A percentile compares a stretch with the other conserved stretches of the same genome.
Evolutionary conservation across 2,113 vertebrate species (phyloP).

Genomic region (Ceyx margarethae): DNA sequence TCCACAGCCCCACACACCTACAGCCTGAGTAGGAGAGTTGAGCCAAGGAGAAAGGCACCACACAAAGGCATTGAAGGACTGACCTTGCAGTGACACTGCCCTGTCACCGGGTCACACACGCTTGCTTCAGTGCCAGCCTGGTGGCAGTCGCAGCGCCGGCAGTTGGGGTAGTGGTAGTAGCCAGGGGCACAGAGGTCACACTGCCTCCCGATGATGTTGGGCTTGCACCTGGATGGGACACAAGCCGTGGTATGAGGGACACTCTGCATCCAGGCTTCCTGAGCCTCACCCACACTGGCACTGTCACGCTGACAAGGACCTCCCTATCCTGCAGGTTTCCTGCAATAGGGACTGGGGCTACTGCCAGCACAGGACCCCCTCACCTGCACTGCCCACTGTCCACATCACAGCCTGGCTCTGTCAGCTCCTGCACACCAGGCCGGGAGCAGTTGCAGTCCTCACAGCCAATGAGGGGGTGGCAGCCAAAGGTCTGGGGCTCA

Average conservation of each 20-base stretch:
- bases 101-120: slow-evolving; percentile 82
- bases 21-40: neutral
- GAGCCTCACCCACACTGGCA: neutral
- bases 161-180: slow-evolving; percentile 88
- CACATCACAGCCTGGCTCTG: slow-evolving; percentile 80
- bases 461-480: slow-evolving; percentile 92
- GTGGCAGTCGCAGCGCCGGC: slow-evolving; percentile 87
- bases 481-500: slow-evolving; percentile 90
- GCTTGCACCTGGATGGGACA: slow-evolving; percentile 82
- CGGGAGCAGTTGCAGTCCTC: slow-evolving; percentile 93
- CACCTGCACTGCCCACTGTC: slow-evolving; percentile 94
- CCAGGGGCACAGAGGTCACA: slow-evolving; percentile 89
- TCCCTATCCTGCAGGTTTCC: neutral
- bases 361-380: neutral
- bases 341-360: neutral
- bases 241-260: neutral
- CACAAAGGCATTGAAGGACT: rapidly evolving
- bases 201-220: slow-evolving; percentile 85
- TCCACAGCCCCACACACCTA: too few species aligned
- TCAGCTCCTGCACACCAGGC: slow-evolving; percentile 76
- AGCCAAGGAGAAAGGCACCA: neutral
- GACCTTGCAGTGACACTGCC: slow-evolving; percentile 94
- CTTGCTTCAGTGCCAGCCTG: slow-evolving; percentile 80
- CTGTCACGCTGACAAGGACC: rapidly evolving
- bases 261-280: neutral